Percentiles rank a stretch among this genome's conserved stretches.
phyloP scores from a whole-genome alignment of 2,113 vertebrate genomes.

The Megaceryle maxima region DNA sequence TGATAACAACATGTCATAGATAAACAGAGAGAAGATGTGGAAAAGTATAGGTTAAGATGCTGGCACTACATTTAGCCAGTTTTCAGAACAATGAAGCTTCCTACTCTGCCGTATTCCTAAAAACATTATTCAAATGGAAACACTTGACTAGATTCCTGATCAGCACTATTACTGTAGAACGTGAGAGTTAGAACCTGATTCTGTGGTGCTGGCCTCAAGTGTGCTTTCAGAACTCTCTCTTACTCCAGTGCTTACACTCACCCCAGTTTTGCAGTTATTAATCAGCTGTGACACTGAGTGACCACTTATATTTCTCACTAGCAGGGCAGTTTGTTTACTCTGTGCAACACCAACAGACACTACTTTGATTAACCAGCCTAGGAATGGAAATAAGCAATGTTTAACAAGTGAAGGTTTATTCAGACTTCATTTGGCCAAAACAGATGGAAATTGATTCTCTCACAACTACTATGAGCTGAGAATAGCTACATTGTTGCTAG shows the following conservation, averaged over 20 bases:
- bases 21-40: background rate
- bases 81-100: background rate
- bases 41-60: background rate
- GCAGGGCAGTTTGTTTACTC: background rate
- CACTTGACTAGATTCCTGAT: background rate
- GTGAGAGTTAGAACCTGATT: background rate
- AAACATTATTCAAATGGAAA: background rate
- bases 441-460: slow-evolving; percentile 5
- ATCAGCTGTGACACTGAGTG: background rate
- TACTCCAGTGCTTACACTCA: background rate
- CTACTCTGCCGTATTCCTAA: background rate
- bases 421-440: slow-evolving; percentile 12
- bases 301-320: background rate
- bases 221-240: background rate
- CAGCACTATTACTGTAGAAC: background rate
- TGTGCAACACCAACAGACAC: background rate
- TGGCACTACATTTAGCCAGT: background rate
- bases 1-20: background rate
- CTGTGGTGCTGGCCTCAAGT: background rate
- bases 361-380: background rate
- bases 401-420: background rate
- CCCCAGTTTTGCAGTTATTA: background rate
- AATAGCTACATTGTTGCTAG: slow-evolving; percentile 40
- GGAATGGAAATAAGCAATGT: background rate
- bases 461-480: background rate